Base-by-base conservation (phyloP, 2,797 vertebrate species). In the Cossypha heuglini region DNA sequence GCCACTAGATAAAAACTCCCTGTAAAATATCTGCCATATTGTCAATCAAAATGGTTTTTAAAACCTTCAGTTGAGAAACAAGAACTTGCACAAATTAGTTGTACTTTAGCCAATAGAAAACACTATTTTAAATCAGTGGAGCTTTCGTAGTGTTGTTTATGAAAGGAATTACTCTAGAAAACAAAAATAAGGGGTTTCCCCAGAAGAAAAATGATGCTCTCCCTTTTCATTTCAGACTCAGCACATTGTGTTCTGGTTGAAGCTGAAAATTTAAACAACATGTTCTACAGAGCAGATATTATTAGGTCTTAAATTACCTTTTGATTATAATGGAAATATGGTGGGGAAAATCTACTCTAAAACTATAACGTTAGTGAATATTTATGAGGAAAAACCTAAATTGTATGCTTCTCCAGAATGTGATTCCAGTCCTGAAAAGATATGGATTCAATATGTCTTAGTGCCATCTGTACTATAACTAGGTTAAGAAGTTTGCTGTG, bases 51-150 rank as follows among this genome's bases (percentile, higher is more conserved):
- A 33, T 43, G 51, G 2, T 63, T 71, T 2, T 21, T n/a, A 80
- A 79, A 16, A 0, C 2, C 2, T 33, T 61, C 10, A 35, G 2
- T 1, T 57, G 26, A 57, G 20, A 61, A 88, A 61, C 3, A 33
- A 52, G 6, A 26, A 22, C 2, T 7, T 55, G 2, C 4, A 51
- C 33, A 38, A 82, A 46, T 19, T n/a, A 67, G 10, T 6, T 72
- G 6, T 18, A 21, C 5, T 42, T 75, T n/a, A 59, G 16, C 5
- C 20, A 54, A 38, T 5, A 42, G 16, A 75, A 82, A 78, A 0
- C 5, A 17, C 3, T 85, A 9, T 25, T 54, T 62, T 22, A 71
- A 71, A 49, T n/a, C n/a, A 15, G 8, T 24, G 21, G 12, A 42
- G 2, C 1, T 67, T 82, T n/a, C 21, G 63, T 18, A 28, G 3